Base-by-base conservation (phyloP, 1,140 invertebrate species). In the Littorina saxatilis region DNA sequence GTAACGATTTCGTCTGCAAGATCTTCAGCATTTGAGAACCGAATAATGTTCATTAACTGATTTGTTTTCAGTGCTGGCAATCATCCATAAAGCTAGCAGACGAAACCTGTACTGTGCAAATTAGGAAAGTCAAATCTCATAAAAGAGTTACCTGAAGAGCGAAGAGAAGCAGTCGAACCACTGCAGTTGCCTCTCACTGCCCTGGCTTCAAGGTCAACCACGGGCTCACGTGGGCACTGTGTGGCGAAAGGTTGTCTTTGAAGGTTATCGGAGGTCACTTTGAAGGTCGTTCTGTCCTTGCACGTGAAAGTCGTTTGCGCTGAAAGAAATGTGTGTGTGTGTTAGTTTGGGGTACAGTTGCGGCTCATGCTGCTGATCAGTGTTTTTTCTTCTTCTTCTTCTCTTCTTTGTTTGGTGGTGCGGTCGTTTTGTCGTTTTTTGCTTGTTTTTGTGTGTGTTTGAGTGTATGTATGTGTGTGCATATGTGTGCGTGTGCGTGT, bases 261-360 rank as follows among this genome's bases (percentile, higher is more conserved):
- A 2, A 78, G 55, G n/a, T 78, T 58, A n/a, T 5, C 43, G 58
- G 76, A 7, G 4, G 27, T 40, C 4, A 78, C 13, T 11, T 20
- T 23, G 58, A 78, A 78, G n/a, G 39, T 66, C 15, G 7, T 15
- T 58, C 43, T 78, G 76, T 66, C 55, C 39, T 43, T 78, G 32
- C 76, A 78, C n/a, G n/a, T n/a, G n/a, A n/a, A n/a, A n/a, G n/a
- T n/a, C n/a, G n/a, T n/a, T 20, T 13, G n/a, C 0, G 1, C 20
- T 66, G 35, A 39, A 68, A 32, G 66, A 29, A 35, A 29, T 39
- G 68, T 72, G 68, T 72, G 68, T 72, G 68, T 72, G 68, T 72
- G 68, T 72, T 5, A 9, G 43, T 47, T 5, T 47, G 43, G 5
- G 5, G 43, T 47, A 5, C 43, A 47, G 43, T 47, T 47, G 17